A percentile compares a stretch with the other conserved stretches of the same genome.
Conservation (phyloP, 2,888 invertebrate species). For the Adelognathus sp. region DNA sequence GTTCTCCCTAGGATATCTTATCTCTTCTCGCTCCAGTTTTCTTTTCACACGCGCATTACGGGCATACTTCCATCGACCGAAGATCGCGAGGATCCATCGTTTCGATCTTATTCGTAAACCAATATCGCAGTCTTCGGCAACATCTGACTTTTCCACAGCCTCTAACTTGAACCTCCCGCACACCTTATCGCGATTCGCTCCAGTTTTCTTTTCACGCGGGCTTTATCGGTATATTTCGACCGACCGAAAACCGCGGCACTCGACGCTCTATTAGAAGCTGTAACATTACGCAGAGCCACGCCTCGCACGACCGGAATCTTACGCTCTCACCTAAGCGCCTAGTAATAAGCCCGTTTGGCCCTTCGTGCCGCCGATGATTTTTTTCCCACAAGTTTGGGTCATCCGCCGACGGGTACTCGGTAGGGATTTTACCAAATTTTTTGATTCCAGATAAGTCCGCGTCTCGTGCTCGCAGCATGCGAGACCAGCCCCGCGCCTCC, state of each 20-base stretch:
- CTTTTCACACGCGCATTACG: background rate
- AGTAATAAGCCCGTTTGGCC: conserved; percentile 43
- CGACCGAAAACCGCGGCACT: background rate
- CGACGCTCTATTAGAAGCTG: background rate
- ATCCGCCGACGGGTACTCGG: conserved; percentile 6
- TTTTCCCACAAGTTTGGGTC: conserved; percentile 39
- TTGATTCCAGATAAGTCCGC: conserved; percentile 50
- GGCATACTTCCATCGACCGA: background rate
- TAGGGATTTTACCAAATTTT: conserved; percentile 36
- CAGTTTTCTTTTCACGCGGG: background rate
- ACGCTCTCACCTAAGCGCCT: conserved; percentile 37
- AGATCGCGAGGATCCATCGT: too few relatives aligned
- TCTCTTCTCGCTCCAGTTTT: background rate
- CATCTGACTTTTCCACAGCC: too few relatives aligned
- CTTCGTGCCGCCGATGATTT: conserved; percentile 38
- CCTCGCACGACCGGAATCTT: background rate
- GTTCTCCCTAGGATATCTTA: too few relatives aligned
- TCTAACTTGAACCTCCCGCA: too few relatives aligned
- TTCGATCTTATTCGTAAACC: too few relatives aligned
- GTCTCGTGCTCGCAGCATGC: background rate
- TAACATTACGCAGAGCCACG: background rate
- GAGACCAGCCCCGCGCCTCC: background rate
- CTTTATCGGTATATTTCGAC: background rate
- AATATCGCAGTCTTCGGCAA: too few relatives aligned
- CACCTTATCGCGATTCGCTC: background rate